Percentiles rank a stretch among this genome's conserved stretches.
Evolutionary conservation across 2,888 invertebrate genomes (phyloP).

Genomic region (Cerceris rybyensis): DNA sequence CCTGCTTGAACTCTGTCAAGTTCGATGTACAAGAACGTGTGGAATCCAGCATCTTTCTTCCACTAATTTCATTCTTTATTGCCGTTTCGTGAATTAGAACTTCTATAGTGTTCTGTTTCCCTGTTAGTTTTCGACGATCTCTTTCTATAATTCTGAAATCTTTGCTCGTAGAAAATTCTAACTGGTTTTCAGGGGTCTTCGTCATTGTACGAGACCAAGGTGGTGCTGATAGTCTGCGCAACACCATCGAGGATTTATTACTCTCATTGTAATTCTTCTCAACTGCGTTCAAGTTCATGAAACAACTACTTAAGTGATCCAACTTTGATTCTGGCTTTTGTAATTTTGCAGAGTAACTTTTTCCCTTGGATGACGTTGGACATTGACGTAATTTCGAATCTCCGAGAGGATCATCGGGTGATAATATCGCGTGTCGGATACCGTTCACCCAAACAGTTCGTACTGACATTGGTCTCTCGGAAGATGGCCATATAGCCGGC

Average conservation of each 20-base stretch:
- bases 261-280: constrained; percentile 61
- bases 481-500: constrained; percentile 84
- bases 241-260: constrained; percentile 49
- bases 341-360: constrained; percentile 65
- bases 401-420: constrained; percentile 84
- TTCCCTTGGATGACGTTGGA: constrained; percentile 67
- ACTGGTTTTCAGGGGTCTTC: background rate
- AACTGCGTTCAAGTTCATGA: constrained; percentile 73
- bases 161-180: background rate
- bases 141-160: background rate
- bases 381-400: constrained; percentile 64
- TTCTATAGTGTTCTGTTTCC: constrained; percentile 5
- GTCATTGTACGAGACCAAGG: constrained; percentile 39
- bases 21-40: constrained; percentile 1
- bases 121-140: background rate
- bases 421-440: constrained; percentile 87
- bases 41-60: background rate
- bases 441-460: constrained; percentile 88
- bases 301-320: constrained; percentile 70
- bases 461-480: constrained; percentile 84
- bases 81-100: background rate
- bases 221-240: constrained; percentile 73
- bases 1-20: constrained; percentile 7
- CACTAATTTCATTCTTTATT: constrained; percentile 3
- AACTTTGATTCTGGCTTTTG: constrained; percentile 58